phyloP scores from a whole-genome alignment of 2,888 invertebrate genomes.

The Lysandra coridon region DNA sequence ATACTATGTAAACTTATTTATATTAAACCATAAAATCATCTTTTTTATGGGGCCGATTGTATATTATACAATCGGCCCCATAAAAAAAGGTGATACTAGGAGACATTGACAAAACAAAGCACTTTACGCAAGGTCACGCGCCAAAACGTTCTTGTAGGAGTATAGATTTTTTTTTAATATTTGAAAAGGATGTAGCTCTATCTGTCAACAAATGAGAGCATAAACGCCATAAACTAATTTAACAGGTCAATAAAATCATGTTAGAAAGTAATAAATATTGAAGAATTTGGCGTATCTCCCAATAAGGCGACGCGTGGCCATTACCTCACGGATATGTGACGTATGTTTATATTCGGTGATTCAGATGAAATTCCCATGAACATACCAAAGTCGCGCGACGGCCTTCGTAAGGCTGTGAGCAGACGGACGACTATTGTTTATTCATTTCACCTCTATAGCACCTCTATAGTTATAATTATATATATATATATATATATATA shows the following conservation, averaged over 20 bases:
- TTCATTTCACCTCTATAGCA: too few relatives aligned
- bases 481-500: too few relatives aligned
- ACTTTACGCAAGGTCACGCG: background rate
- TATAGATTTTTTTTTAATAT: too few relatives aligned
- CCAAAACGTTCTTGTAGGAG: background rate
- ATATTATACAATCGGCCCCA: too few relatives aligned
- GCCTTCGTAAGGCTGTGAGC: conserved; percentile 54
- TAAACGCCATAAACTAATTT: background rate
- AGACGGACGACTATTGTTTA: conserved; percentile 41
- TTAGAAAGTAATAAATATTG: conserved; percentile 8
- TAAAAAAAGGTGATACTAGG: too few relatives aligned
- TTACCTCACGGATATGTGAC: conserved; percentile 59
- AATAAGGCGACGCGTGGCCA: conserved; percentile 31
- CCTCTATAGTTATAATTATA: too few relatives aligned
- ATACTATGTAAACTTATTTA: too few relatives aligned
- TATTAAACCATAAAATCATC: too few relatives aligned
- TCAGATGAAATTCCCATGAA: conserved; percentile 63
- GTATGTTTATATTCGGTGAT: conserved; percentile 69
- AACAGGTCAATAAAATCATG: background rate
- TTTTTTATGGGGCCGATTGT: too few relatives aligned
- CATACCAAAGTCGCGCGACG: conserved; percentile 53
- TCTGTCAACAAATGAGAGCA: background rate
- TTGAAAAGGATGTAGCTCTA: background rate
- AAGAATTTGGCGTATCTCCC: background rate
- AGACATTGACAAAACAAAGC: too few relatives aligned